Evolutionary conservation across 2,113 vertebrate genomes (phyloP), one percentile per base, ranked within the genome.

Genomic region (Butorides virescens): DNA sequence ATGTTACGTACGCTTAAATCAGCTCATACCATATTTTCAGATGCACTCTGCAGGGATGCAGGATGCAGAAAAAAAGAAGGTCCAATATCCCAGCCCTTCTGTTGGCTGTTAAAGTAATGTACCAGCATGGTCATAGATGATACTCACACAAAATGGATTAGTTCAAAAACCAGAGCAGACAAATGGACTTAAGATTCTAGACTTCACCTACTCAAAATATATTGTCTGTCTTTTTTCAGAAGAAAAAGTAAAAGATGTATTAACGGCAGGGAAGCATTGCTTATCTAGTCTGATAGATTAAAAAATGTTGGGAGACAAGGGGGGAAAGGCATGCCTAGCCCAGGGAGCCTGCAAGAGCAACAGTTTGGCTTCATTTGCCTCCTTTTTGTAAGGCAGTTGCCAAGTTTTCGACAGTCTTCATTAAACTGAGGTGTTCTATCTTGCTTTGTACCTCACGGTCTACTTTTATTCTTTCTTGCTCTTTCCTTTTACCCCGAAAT

Each of bases 121-220:
- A 32, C 32, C 44, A 58, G 30, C 2, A 5, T 21, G 87, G 76
- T 68, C 73, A 56, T 68, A 71, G 76, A 34, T 53, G 58, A 81
- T 94, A 42, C 49, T 91, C 70, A 19, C 79, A 56, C 81, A 92
- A 95, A 95, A 92, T 80, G 10, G 36, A 55, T 76, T 74, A 17
- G 36, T 65, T 78, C 44, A 44, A 65, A 95, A 92, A 63, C 34
- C 42, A 42, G 81, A 85, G 67, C 63, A 58, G 82, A 90, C 0
- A 15, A 94, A 84, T 88, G 55, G 72, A 90, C 70, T 90, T 95
- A 80, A 73, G 88, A 85, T 88, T 94, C 75, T 94, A 55, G 73
- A 55, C 70, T 92, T 91, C 22, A 91, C 70, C 79, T 81, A 63
- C 65, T 91, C 46, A 46, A 63, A 90, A 68, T 83, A 59, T 53